A percentile compares a stretch with the other conserved stretches of the same genome.
Conservation (phyloP, 1,140 invertebrate species). For the Papilio polyxenes region DNA sequence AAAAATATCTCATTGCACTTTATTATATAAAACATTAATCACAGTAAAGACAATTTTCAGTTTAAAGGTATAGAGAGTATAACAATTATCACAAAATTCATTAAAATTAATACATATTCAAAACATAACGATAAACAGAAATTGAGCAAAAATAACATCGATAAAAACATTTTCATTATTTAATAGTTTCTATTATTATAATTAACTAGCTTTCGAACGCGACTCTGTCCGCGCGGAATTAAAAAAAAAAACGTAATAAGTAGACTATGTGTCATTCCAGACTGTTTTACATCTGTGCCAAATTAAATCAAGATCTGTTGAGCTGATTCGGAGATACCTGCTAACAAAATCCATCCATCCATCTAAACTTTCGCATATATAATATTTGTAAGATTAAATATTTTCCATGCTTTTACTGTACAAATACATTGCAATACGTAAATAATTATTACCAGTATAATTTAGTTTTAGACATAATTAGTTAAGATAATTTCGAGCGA, state of each 20-base stretch:
- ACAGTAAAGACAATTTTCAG: slow-evolving; percentile 30
- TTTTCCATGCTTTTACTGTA: neutral
- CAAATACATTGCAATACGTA: neutral
- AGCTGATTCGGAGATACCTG: too few relatives aligned
- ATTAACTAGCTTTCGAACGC: neutral
- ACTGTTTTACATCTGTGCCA: too few relatives aligned
- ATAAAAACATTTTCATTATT: neutral
- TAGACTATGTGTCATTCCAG: too few relatives aligned
- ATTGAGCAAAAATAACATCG: slow-evolving; percentile 6
- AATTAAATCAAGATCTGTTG: too few relatives aligned
- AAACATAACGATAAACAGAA: neutral
- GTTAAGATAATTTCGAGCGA: too few relatives aligned
- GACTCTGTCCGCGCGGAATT: too few relatives aligned
- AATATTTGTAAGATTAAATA: neutral
- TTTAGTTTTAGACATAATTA: too few relatives aligned
- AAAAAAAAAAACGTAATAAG: too few relatives aligned
- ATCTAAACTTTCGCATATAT: too few relatives aligned
- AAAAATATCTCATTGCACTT: slow-evolving; percentile 27
- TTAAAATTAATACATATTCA: neutral
- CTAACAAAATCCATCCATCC: too few relatives aligned
- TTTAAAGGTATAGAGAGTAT: neutral
- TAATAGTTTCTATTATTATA: neutral
- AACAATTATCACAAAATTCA: neutral
- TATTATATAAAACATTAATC: slow-evolving; percentile 35
- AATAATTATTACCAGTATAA: neutral